Percentiles rank a stretch among this genome's conserved stretches.
Evolutionary conservation across 2,888 invertebrate genomes (phyloP).

Genomic region (Geophilus truncorum): DNA sequence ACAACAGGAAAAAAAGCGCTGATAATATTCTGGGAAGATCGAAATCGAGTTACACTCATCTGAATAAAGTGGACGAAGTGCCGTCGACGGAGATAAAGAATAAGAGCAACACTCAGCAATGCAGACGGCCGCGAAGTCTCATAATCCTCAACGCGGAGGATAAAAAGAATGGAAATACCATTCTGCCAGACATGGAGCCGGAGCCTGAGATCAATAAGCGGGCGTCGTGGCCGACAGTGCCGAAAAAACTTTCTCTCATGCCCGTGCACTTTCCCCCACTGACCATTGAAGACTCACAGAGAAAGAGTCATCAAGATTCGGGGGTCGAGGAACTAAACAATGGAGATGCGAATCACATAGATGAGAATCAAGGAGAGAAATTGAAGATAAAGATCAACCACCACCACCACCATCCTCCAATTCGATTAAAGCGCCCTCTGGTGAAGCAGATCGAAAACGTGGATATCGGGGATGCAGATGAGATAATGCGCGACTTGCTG

Average conservation of each 20-base stretch:
- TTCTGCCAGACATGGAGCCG: conserved; percentile 36
- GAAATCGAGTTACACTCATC: conserved; percentile 33
- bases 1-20: conserved; percentile 45
- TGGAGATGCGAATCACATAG: too few species aligned
- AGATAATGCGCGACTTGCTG: not conserved
- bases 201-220: not conserved
- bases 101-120: not conserved
- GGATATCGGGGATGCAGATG: not conserved
- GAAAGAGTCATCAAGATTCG: too few species aligned
- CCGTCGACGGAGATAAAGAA: too few species aligned
- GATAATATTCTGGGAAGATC: conserved; percentile 22
- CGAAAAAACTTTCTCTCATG: not conserved
- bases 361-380: too few species aligned
- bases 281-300: not conserved
- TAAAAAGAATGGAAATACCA: conserved; percentile 36
- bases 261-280: not conserved
- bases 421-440: not conserved
- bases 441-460: not conserved
- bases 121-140: conserved; percentile 34
- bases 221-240: conserved; percentile 12
- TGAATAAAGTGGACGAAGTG: conserved; percentile 36
- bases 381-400: not conserved
- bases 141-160: conserved; percentile 36
- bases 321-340: too few species aligned
- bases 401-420: not conserved